Conservation (phyloP, 2,888 invertebrate genomes). For the Ellobium chinense region DNA sequence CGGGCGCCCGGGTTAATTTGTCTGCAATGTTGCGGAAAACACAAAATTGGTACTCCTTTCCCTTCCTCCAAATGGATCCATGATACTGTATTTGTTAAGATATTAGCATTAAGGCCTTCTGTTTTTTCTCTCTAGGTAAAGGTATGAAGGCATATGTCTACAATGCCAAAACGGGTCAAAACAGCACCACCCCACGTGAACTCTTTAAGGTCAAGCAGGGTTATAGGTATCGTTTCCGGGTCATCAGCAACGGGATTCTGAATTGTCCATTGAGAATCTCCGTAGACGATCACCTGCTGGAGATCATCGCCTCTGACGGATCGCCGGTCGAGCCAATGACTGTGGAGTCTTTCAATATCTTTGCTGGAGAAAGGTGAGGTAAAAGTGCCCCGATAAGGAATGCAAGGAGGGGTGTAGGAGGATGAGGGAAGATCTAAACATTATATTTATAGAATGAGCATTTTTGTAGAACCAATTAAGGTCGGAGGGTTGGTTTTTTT, state of each 20-base stretch:
- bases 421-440: too few relatives aligned
- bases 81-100: too few relatives aligned
- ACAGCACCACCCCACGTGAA: constrained; percentile 61
- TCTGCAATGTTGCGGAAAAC: too few relatives aligned
- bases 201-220: constrained; percentile 62
- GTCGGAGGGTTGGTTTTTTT: too few relatives aligned
- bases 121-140: constrained; percentile 34
- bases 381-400: too few relatives aligned
- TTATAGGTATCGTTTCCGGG: constrained; percentile 67
- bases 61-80: too few relatives aligned
- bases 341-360: constrained; percentile 78
- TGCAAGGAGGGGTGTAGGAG: too few relatives aligned
- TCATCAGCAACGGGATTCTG: constrained; percentile 78
- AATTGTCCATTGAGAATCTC: constrained; percentile 79
- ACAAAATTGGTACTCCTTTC: too few relatives aligned
- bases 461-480: too few relatives aligned
- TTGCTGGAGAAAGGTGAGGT: constrained; percentile 86
- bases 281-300: constrained; percentile 68
- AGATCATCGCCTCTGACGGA: constrained; percentile 72
- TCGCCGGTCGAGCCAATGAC: constrained; percentile 59
- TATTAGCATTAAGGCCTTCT: too few relatives aligned
- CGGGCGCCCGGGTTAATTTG: too few relatives aligned
- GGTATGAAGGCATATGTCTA: constrained; percentile 10
- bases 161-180: neutral
- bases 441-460: too few relatives aligned